Conservation (phyloP, 2,113 vertebrate species). For the Dicrurus megarhynchus region DNA sequence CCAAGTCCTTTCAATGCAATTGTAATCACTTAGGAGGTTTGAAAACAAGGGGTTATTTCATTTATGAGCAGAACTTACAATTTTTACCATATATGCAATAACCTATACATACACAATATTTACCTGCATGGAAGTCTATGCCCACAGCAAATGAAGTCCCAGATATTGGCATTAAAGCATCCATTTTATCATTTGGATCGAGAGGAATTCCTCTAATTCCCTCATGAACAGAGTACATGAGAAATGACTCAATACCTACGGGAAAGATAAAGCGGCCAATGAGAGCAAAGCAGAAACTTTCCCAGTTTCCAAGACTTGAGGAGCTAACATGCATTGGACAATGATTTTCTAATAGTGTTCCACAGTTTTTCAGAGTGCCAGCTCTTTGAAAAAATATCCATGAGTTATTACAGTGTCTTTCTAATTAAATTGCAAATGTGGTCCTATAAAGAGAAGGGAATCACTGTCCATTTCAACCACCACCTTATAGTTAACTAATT, state of each 20-base stretch:
- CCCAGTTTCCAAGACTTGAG: not conserved
- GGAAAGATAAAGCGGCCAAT: not conserved
- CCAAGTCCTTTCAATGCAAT: not conserved
- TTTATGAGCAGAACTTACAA: not conserved
- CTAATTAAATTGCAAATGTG: not conserved
- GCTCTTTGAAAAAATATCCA: not conserved
- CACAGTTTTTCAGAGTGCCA: not conserved
- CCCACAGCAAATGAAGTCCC: conserved; percentile 95
- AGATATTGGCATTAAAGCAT: conserved; percentile 94
- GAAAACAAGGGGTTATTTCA: not conserved
- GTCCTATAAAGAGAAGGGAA: not conserved
- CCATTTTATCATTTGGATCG: conserved; percentile 90
- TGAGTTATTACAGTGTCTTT: not conserved
- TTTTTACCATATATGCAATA: not conserved
- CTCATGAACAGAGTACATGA: conserved; percentile 97
- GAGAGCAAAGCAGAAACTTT: not conserved
- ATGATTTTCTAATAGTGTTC: not conserved
- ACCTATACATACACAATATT: not conserved
- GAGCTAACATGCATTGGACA: not conserved
- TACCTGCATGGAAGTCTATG: conserved; percentile 97
- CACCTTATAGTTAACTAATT: not conserved
- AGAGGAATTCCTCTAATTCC: conserved; percentile 92
- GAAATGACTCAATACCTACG: conserved; percentile 92
- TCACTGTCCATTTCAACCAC: not conserved
- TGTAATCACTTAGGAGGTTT: not conserved